Base-by-base conservation (phyloP, 2,113 vertebrate genomes). In the Triplophysa tibetana region DNA sequence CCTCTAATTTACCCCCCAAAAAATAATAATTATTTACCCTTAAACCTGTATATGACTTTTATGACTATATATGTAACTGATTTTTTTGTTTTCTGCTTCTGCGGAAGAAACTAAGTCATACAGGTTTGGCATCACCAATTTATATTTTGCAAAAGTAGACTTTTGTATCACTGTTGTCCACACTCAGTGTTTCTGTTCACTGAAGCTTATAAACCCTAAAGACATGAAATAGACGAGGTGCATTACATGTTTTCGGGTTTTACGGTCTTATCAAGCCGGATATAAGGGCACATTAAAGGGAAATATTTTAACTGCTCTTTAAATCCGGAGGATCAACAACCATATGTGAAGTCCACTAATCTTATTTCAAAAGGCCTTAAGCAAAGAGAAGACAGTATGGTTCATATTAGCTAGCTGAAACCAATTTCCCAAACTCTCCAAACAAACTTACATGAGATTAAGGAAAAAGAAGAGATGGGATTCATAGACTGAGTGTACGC, bases 261-360 rank as follows among this genome's bases (percentile, higher is more conserved):
- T 67, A 64, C 68, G 56, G 24, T 80, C 86, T 88, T 75, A 88
- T 86, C 85, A 70, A 70, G 85, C 52, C 86, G 84, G 84, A 90
- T 86, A 45, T 85, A 83, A 82, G 88, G 85, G 84, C 72, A 85
- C 75, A 70, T 88, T 88, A 82, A 85, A 88, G 80, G 86, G 81
- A 89, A 88, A 86, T 83, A 85, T 83, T 85, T 88, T 85, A 90
- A 89, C 80, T 81, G 77, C 73, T 80, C 81, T 85, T 87, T 89
- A 87, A 90, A 89, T 87, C 83, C 79, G 65, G 83, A 75, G 89
- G 88, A 91, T 91, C 91, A 90, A 78, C 84, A 84, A 82, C 82
- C 89, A 89, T 86, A 86, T 90, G 88, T 85, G 88, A 85, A 86
- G 56, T 70, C 70, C 86, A 84, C 82, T 90, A 87, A 88, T 88